Base-by-base conservation (phyloP, 1,140 invertebrate species). In the Papilio machaon region DNA sequence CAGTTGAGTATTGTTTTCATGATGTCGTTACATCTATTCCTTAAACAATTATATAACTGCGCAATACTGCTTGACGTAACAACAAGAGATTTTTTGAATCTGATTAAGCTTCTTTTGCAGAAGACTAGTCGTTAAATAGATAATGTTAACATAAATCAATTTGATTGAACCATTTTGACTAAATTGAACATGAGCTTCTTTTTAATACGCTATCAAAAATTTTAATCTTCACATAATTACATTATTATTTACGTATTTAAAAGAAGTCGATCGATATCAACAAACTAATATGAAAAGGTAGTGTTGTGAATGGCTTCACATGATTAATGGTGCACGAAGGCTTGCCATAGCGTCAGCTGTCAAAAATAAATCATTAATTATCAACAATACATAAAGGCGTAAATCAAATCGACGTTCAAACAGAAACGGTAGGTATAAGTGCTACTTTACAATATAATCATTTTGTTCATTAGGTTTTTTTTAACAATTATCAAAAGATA, bases 341-440 rank as follows among this genome's bases (percentile, higher is more conserved):
- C 83, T 81, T 85, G 85, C 84, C 82, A 83, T 84, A 86, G 85
- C 85, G 86, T 86, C 85, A 82, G 81, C 82, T 83, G 85, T 86
- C 84, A 85, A 85, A 85, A 84, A 82, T 77, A 73, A 79, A 85
- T 82, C 83, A 84, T 86, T 86, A 86, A 88, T 88, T 88, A 83
- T 80, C 67, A 77, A 83, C 82, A 87, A 82, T 83, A 83, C 80
- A 82, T 83, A 80, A 79, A 67, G 60, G 77, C 77, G 77, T 79
- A 67, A 38, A 79, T 79, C 60, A 79, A 79, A 79, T 79, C 60
- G 58, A 67, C 77, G 46, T 64, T 79, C 60, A 79, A 79, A 64
- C 58, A 17, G 60, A 79, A 79, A 79, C 77, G 67, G 77, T 60
- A 67, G 77, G n/a, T 60, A 43, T 60, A 77, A 38, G 30, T 58